Percentiles rank a stretch among this genome's conserved stretches.
These are phyloP conservation scores for Eumerus sabulonum DNA, from an alignment of 2,888 invertebrate species.

Conservation along the genomic window DNA sequence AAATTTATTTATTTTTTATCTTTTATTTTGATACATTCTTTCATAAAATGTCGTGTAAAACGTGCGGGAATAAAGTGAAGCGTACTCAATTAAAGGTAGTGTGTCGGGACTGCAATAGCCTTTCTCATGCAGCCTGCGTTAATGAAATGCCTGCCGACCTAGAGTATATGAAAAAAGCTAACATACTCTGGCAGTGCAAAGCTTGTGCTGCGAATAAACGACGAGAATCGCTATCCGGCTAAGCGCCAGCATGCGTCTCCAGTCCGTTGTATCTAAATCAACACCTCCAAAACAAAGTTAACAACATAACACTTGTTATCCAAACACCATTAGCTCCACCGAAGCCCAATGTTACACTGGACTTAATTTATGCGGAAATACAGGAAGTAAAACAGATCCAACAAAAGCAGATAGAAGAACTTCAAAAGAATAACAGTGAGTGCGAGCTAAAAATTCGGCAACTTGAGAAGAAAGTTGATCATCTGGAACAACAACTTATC, in stretches of 20 bases:
- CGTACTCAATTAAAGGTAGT: constrained; percentile 3
- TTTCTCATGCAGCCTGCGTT: constrained; percentile 16
- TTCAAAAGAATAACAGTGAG: not conserved
- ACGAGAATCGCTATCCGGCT: constrained; percentile 4
- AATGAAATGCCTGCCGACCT: constrained; percentile 19
- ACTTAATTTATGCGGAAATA: constrained; percentile 14
- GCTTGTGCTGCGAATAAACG: constrained; percentile 11
- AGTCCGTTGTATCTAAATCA: constrained; percentile 3
- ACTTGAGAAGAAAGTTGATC: constrained; percentile 13
- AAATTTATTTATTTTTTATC: not conserved
- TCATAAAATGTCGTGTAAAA: constrained; percentile 12
- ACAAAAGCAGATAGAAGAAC: constrained; percentile 7
- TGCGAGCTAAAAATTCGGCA: not conserved
- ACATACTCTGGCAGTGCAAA: constrained; percentile 18
- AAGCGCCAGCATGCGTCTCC: constrained; percentile 14
- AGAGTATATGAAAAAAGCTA: constrained; percentile 21
- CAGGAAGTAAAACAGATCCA: constrained; percentile 8
- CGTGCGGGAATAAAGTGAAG: constrained; percentile 13
- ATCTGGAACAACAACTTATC: constrained; percentile 3
- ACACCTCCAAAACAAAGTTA: not conserved
- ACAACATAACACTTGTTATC: constrained; percentile 4
- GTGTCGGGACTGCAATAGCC: constrained; percentile 7
- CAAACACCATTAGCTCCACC: constrained; percentile 1
- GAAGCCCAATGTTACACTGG: constrained; percentile 11
- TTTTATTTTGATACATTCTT: not conserved